phyloP scores from a whole-genome alignment of 2,888 invertebrate genomes.

The Chymomyza caudatula region DNA sequence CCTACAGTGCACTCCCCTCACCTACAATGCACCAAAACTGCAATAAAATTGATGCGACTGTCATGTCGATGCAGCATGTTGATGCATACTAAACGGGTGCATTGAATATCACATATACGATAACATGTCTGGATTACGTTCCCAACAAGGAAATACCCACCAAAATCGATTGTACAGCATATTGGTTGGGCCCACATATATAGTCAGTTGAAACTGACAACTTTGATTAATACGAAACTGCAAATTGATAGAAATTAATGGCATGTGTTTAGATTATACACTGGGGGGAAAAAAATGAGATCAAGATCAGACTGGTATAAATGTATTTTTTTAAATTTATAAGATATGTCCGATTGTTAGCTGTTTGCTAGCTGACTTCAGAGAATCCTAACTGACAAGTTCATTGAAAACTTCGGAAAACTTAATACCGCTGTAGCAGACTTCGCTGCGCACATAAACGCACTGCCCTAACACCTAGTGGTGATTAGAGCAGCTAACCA shows the following conservation, averaged over 20 bases:
- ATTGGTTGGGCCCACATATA: background rate
- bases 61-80: background rate
- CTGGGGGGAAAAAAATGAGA: background rate
- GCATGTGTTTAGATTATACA: background rate
- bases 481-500: too few species aligned
- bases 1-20: background rate
- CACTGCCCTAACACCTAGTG: too few species aligned
- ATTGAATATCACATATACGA: background rate
- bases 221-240: constrained; percentile 31
- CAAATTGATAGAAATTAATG: constrained; percentile 23
- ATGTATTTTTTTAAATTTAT: constrained; percentile 5
- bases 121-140: too few species aligned
- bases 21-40: background rate
- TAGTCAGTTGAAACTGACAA: constrained; percentile 9
- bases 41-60: background rate
- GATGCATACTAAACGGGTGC: background rate
- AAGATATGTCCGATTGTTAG: too few species aligned
- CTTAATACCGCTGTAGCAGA: too few species aligned
- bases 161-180: background rate
- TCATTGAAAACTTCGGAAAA: too few species aligned
- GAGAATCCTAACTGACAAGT: too few species aligned
- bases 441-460: too few species aligned
- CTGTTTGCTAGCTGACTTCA: too few species aligned
- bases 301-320: too few species aligned
- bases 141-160: background rate